These are phyloP conservation scores for Drosophila prostipennis DNA, from an alignment of 2,888 invertebrate species.

Conservation along the genomic window DNA sequence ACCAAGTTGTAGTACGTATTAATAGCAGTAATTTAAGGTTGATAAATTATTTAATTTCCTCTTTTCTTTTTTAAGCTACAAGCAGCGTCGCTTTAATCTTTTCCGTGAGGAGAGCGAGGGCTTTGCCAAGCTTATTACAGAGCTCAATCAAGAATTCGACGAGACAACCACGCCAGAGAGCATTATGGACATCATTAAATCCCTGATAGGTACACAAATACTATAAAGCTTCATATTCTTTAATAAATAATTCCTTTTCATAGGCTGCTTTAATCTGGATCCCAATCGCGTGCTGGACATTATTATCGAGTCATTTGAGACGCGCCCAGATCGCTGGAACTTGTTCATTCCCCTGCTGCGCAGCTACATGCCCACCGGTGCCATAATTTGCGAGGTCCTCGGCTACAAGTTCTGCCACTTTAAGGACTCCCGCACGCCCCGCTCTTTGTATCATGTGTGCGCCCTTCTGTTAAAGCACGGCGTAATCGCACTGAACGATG, in stretches of 20 bases:
- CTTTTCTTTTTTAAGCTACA: slow-evolving; percentile 91
- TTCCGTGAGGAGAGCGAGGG: slow-evolving; percentile 99
- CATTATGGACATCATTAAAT: slow-evolving; percentile 95
- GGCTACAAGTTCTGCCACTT: slow-evolving; percentile 95
- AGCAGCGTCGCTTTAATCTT: slow-evolving; percentile 99
- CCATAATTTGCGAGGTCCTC: slow-evolving; percentile 96
- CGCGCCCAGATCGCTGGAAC: slow-evolving; percentile 90
- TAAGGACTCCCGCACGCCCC: slow-evolving; percentile 88
- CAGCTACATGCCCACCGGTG: slow-evolving; percentile 94
- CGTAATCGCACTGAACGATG: slow-evolving; percentile 93
- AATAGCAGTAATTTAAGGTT: too few relatives aligned
- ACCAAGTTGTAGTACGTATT: slow-evolving; percentile 96
- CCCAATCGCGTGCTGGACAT: slow-evolving; percentile 98
- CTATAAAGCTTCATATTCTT: too few relatives aligned
- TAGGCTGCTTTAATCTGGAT: slow-evolving; percentile 99
- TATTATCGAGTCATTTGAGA: slow-evolving; percentile 98
- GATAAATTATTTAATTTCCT: not conserved
- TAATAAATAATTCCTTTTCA: not conserved
- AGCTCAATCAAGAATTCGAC: slow-evolving; percentile 92
- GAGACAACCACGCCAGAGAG: slow-evolving; percentile 86
- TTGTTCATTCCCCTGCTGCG: slow-evolving; percentile 94
- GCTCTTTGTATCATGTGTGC: slow-evolving; percentile 94
- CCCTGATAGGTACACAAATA: slow-evolving; percentile 89
- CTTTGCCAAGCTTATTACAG: slow-evolving; percentile 97
- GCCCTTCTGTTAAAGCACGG: slow-evolving; percentile 95